Evolutionary conservation across 2,797 vertebrate species (phyloP).

Genomic region (Cossypha niveicapilla): DNA sequence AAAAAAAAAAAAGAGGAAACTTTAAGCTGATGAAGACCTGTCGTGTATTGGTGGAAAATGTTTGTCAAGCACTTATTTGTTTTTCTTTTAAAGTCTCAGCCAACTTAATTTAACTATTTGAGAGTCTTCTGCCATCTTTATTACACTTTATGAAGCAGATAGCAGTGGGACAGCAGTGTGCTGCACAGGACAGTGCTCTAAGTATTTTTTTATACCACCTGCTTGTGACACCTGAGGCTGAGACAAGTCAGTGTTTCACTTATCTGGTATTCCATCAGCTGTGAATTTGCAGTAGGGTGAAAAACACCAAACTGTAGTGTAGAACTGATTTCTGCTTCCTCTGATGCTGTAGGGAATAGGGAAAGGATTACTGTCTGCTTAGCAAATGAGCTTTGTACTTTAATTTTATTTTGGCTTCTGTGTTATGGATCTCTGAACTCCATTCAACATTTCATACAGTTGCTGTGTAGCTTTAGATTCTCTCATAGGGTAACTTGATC

Average conservation of each 20-base stretch:
- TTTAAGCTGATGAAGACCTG: neutral
- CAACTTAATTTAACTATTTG: neutral
- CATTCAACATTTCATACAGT: neutral
- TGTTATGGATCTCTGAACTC: neutral
- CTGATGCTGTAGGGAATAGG: neutral
- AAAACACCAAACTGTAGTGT: neutral
- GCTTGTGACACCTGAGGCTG: neutral
- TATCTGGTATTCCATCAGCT: neutral
- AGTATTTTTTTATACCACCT: neutral
- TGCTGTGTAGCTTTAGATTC: neutral
- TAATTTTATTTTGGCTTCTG: neutral
- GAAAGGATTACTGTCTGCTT: neutral
- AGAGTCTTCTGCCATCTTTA: neutral
- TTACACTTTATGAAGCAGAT: neutral
- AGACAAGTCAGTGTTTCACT: neutral
- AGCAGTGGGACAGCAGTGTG: neutral
- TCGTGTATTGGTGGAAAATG: neutral
- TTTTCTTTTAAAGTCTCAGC: neutral
- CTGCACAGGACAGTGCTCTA: neutral
- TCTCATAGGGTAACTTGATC: neutral
- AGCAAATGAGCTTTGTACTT: neutral
- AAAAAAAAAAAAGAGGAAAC: neutral
- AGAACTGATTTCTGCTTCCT: neutral
- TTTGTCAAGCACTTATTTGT: neutral
- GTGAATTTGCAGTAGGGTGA: neutral